Base-by-base conservation (phyloP, 2,888 invertebrate species). In the Plebejus melissa region DNA sequence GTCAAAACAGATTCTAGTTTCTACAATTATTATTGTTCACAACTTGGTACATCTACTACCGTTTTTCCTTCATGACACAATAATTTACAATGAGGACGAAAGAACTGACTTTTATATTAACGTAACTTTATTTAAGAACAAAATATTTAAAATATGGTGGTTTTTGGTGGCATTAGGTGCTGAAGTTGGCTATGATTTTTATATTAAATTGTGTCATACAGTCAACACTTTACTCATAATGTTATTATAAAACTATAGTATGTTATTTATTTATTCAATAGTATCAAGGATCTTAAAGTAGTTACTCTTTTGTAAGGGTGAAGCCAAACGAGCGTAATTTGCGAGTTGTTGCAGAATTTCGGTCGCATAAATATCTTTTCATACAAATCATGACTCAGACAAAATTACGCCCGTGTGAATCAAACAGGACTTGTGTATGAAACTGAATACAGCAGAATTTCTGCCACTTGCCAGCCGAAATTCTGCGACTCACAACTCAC, bases 31-130 rank as follows among this genome's bases (percentile, higher is more conserved):
- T 28, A 81, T 86, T 32, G 32, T 32, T 85, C 80, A 80, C 82
- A 85, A 85, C 79, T 78, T 81, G 79, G 78, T 78, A 77, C 76
- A 76, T 76, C 78, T 76, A 78, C 76, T 75, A 76, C 76, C 74
- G 28, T 69, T 76, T 77, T 77, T 74, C 76, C 76, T 75, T 50
- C 76, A 77, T 75, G 70, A 77, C 72, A 50, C 69, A 74, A 69
- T 32, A 75, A 76, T 65, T 71, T n/a, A 75, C 28, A 60, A 70
- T 46, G 69, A 72, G 38, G 71, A 76, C 32, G 76, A 76, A 74
- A 77, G 78, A 80, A 79, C 79, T 79, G 80, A 79, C 75, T 79
- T 79, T 79, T 80, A 75, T 77, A 78, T 60, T 22, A 71, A 28
- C 58, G 22, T 71, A 41, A 70, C 54, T 71, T 75, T 65, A 74